Percentiles rank a stretch among this genome's conserved stretches.
Evolutionary conservation across 2,797 vertebrate species (phyloP).

Genomic region (Antrozous pallidus): DNA sequence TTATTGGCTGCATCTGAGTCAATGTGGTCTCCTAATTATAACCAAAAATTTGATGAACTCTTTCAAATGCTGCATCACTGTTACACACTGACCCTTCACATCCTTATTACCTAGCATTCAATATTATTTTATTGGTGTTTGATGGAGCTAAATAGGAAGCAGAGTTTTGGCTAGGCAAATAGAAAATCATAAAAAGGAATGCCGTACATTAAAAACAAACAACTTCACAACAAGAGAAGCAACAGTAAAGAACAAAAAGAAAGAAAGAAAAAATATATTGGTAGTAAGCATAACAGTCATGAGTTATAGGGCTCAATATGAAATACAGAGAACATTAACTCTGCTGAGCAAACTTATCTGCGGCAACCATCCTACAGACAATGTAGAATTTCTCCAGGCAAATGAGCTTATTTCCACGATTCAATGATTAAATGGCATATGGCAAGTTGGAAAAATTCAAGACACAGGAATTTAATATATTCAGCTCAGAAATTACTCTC

Average conservation of each 20-base stretch:
- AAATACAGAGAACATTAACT: neutral
- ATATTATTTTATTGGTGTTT: neutral
- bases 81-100: neutral
- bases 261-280: neutral
- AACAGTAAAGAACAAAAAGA: neutral
- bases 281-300: neutral
- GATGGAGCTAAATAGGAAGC: neutral
- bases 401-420: neutral
- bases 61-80: neutral
- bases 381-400: neutral
- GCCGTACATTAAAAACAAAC: neutral
- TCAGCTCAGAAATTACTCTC: conserved; percentile 5
- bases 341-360: neutral
- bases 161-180: neutral
- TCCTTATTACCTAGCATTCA: neutral
- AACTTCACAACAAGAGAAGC: neutral
- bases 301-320: neutral
- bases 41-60: neutral
- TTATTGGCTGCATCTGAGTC: neutral
- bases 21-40: neutral
- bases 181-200: neutral
- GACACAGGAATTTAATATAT: neutral
- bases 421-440: neutral
- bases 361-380: neutral
- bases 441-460: neutral